phyloP scores from a whole-genome alignment of 1,140 invertebrate species.

The Amyelois transitella region DNA sequence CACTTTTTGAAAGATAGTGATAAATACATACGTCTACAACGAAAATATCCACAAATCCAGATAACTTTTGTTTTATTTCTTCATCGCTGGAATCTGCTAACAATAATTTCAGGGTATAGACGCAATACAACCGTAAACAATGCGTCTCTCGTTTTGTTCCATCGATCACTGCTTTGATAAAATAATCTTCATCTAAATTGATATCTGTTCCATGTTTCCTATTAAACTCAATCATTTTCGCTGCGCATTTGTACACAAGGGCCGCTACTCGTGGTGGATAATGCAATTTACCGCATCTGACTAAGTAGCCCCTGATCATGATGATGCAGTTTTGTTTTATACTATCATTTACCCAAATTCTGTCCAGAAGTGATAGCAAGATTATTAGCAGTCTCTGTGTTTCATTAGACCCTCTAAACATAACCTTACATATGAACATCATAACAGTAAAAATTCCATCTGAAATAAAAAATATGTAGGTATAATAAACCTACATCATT shows the following conservation, averaged over 20 bases:
- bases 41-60: slow-evolving; percentile 42
- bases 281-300: slow-evolving; percentile 38
- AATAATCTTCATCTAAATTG: slow-evolving; percentile 23
- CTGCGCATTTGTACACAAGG: slow-evolving; percentile 48
- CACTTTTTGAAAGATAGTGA: too few relatives aligned
- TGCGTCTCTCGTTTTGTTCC: slow-evolving; percentile 40
- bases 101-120: slow-evolving; percentile 41
- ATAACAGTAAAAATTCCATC: slow-evolving; percentile 46
- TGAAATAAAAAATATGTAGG: slow-evolving; percentile 37
- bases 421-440: slow-evolving; percentile 44
- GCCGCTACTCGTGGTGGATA: slow-evolving; percentile 46
- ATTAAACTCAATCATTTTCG: slow-evolving; percentile 40
- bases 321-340: slow-evolving; percentile 53
- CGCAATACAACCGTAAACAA: slow-evolving; percentile 51
- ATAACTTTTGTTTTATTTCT: slow-evolving; percentile 30
- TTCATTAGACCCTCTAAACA: slow-evolving; percentile 44
- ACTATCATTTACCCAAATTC: slow-evolving; percentile 33
- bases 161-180: slow-evolving; percentile 30
- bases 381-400: slow-evolving; percentile 34
- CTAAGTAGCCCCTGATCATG: slow-evolving; percentile 54
- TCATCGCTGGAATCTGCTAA: slow-evolving; percentile 16
- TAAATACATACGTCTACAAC: slow-evolving; percentile 37
- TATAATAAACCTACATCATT: not conserved
- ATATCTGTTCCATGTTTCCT: slow-evolving; percentile 10
- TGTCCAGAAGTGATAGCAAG: slow-evolving; percentile 34